These are phyloP conservation scores for Biston stratarius DNA, from an alignment of 2,888 invertebrate genomes.

Conservation along the genomic window DNA sequence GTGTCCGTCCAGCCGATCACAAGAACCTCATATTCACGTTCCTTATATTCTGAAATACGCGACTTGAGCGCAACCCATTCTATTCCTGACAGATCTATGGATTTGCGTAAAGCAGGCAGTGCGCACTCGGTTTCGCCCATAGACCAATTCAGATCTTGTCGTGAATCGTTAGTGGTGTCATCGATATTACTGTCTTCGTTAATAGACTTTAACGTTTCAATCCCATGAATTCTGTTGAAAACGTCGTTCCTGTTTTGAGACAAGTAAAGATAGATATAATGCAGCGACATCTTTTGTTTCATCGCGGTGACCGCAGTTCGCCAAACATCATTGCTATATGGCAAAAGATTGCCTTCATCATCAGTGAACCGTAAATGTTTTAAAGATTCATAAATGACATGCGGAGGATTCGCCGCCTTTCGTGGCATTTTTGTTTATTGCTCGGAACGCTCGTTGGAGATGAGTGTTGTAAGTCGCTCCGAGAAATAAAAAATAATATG, in stretches of 20 bases:
- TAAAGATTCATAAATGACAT: neutral
- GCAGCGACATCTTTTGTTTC: neutral
- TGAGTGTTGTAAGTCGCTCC: neutral
- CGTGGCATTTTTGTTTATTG: neutral
- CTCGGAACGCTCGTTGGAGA: too few species aligned
- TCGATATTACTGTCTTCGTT: neutral
- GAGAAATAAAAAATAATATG: too few species aligned
- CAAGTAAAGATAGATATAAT: neutral
- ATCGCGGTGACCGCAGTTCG: neutral
- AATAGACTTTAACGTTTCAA: neutral
- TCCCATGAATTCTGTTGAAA: neutral
- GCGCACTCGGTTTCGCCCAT: neutral
- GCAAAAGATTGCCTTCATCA: constrained; percentile 1
- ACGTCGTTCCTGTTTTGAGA: too few species aligned
- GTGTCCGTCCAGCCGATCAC: neutral
- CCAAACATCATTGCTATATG: neutral
- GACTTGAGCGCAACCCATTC: neutral
- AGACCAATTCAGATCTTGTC: neutral
- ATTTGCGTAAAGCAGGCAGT: neutral
- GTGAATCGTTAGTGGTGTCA: neutral
- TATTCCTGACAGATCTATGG: neutral
- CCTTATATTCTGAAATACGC: neutral
- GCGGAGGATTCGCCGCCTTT: neutral
- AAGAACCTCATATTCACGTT: neutral
- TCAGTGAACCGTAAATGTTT: neutral